Base-by-base conservation (phyloP, 2,797 vertebrate species). In the Intellagama lesueurii region DNA sequence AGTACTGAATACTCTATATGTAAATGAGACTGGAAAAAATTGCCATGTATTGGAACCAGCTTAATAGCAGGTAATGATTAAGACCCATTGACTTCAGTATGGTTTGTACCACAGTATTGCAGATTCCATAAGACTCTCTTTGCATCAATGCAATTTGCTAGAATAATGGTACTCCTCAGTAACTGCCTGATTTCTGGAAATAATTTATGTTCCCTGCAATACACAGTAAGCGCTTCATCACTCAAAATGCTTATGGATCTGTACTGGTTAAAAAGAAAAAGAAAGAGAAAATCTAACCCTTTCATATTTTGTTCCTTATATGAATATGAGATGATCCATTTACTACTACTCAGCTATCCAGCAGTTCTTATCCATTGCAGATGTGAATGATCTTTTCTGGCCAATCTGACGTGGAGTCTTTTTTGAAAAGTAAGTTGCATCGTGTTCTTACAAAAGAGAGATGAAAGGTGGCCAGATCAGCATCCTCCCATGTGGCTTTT, bases 381-480 rank as follows among this genome's bases (percentile, higher is more conserved):
- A 81, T 80, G 47, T 56, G 77, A 72, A 82, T 60, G 64, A 24
- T 72, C 40, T 26, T 82, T n/a, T 47, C 81, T 47, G 24, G 70
- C 30, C 32, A 16, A 24, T 87, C 52, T 73, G 49, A 60, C 73
- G 9, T 64, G 49, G 52, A 60, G 32, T 69, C 32, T 64, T 73
- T 87, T 87, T 40, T 32, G 35, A 73, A 73, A 75, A 82, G 52
- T 8, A 60, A 35, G 22, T 60, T 60, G 9, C 70, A 56, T 44
- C 1, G 68, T 56, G n/a, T 88, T 81, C 47, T 70, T 75, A 47
- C 35, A 75, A 12, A n/a, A 84, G 75, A 8, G 85, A 83, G 60
- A 5, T 92, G 80, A 87, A 76, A 76, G 69, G 9, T 81, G 66
- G 60, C 44, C 83, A 89, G 90, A 87, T 88, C 86, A 88, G 90